These are phyloP conservation scores for Dipodomys stephensi DNA, from an alignment of 2,113 vertebrate genomes.

Conservation along the genomic window DNA sequence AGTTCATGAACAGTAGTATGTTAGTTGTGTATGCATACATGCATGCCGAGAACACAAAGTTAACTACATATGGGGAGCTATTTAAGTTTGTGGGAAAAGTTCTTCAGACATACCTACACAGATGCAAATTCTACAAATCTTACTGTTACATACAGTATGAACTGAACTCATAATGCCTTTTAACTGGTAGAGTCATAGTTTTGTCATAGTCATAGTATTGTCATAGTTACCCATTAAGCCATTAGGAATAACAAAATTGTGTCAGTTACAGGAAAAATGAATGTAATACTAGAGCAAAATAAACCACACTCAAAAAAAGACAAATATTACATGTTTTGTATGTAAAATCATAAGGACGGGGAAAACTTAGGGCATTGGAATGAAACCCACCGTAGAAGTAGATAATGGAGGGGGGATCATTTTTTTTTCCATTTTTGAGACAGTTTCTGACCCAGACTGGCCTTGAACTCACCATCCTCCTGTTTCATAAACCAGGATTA, in stretches of 20 bases:
- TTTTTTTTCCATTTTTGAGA: neutral
- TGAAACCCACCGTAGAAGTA: too few relatives aligned
- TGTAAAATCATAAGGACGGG: neutral
- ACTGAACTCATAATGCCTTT: neutral
- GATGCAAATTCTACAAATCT: neutral
- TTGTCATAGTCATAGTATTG: neutral
- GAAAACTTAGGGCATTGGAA: neutral
- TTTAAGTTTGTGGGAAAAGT: slow-evolving; percentile 29
- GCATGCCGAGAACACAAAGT: neutral
- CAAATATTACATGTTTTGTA: neutral
- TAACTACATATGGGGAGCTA: neutral
- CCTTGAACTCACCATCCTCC: neutral
- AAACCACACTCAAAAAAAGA: neutral
- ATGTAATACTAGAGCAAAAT: neutral
- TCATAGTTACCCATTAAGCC: neutral
- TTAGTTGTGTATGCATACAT: neutral
- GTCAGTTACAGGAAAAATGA: neutral
- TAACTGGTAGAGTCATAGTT: neutral
- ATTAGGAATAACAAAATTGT: too few relatives aligned
- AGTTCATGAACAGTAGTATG: neutral
- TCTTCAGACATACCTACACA: neutral
- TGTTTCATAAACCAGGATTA: neutral
- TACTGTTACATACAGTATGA: neutral
- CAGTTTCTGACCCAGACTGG: neutral
- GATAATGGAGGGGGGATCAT: too few relatives aligned